Base-by-base conservation (phyloP, 2,888 invertebrate species). In the Pheosia tremula region DNA sequence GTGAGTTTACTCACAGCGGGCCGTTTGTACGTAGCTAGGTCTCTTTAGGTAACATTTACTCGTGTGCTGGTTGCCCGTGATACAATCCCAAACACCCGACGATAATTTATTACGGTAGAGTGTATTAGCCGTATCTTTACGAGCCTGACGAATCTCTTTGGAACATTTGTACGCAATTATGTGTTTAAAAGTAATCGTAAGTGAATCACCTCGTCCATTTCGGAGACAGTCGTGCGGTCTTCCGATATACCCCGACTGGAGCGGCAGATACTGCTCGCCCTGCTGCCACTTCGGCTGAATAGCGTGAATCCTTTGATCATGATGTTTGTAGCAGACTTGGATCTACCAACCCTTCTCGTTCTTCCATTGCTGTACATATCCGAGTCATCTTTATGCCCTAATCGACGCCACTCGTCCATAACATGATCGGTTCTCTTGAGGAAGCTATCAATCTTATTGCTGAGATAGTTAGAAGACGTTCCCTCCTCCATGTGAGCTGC, bases 381-480 rank as follows among this genome's bases (percentile, higher is more conserved):
- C 41, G 89, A 84, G 62, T 94, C 94, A 69, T 95, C 95, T 71
- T 92, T 95, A 60, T 95, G 95, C 0, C 97, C 97, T 58, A 96
- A 78, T 67, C 96, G 94, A 62, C 95, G 94, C 98, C 98, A 98
- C 81, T 98, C 97, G 78, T 98, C 97, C 95, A 97, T 97, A 0
- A 98, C 96, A 86, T 98, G 98, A 87, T 98, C 98, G 4, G 98
- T 98, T 68, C 97, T 95, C 79, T 95, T 95, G 45, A 98, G 90
- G 78, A 98, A 98, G 80, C 96, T 96, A 61, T 96, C 95, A 60
- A 98, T 98, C 88, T 97, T 97, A 47, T 94, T 95, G 43, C 96
- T 95, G 24, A 98, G 90, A 72, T 96, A 96, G 63, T 96, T 96
- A 0, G 97, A 97, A 3, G 97, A 96, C 0, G 97, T 97, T 57